phyloP scores from a whole-genome alignment of 2,888 invertebrate genomes.

The Reticulitermes lucifugus region DNA sequence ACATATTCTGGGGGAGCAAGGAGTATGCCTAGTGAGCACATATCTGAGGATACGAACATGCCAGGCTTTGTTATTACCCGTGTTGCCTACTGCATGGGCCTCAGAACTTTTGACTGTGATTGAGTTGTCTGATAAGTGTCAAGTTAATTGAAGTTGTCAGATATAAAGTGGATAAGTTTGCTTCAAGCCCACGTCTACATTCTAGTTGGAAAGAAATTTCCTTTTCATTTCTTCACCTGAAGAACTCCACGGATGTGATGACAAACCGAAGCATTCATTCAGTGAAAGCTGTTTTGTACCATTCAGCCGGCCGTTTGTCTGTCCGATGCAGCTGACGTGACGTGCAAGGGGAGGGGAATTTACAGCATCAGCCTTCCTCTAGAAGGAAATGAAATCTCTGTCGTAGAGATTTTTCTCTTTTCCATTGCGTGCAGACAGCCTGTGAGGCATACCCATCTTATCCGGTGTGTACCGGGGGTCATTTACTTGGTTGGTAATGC shows the following conservation, averaged over 20 bases:
- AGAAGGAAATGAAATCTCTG: background rate
- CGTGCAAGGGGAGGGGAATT: background rate
- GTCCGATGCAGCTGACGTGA: background rate
- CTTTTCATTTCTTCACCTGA: too few species aligned
- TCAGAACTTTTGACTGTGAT: too few species aligned
- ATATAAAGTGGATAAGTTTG: background rate
- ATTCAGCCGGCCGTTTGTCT: background rate
- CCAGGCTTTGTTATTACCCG: too few species aligned
- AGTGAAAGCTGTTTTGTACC: background rate
- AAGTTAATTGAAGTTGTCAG: slow-evolving; percentile 3
- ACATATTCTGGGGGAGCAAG: too few species aligned
- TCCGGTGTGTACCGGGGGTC: too few species aligned
- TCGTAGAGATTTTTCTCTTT: background rate
- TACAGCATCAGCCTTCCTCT: background rate
- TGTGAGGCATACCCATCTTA: too few species aligned
- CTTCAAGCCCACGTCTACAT: background rate
- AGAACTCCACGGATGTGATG: background rate
- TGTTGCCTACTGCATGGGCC: too few species aligned
- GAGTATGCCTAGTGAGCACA: too few species aligned
- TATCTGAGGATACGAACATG: too few species aligned
- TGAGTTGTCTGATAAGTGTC: background rate
- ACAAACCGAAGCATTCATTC: background rate
- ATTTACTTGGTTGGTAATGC: too few species aligned
- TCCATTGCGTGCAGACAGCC: too few species aligned
- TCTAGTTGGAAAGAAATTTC: too few species aligned